Percentiles rank a stretch among this genome's conserved stretches.
These are phyloP conservation scores for Parotocinclus haroldoi DNA, from an alignment of 2,797 vertebrate species.

Conservation along the genomic window DNA sequence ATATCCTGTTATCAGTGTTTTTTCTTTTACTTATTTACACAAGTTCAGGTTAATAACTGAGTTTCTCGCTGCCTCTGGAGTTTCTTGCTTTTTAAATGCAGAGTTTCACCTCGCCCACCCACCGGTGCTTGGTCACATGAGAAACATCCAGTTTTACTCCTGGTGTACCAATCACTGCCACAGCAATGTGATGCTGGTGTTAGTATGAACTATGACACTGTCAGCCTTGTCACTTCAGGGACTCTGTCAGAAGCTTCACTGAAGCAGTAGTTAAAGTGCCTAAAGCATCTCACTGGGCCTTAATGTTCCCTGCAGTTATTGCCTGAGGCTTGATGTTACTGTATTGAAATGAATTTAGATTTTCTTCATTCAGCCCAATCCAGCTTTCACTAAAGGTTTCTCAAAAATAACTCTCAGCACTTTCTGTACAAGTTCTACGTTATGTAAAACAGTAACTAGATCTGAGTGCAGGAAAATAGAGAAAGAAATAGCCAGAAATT, in stretches of 20 bases:
- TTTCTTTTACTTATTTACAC: not conserved
- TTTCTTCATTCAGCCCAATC: too few relatives aligned
- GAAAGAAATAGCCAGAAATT: too few relatives aligned
- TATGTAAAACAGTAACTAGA: too few relatives aligned
- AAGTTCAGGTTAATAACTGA: conserved; percentile 41
- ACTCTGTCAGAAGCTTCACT: not conserved
- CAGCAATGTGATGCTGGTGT: conserved; percentile 9
- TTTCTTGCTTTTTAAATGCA: conserved; percentile 60
- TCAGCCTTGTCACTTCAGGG: not conserved
- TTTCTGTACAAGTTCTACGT: too few relatives aligned
- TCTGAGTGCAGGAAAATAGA: too few relatives aligned
- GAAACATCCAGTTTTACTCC: conserved; percentile 3
- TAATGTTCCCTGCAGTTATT: not conserved
- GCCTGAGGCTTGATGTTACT: not conserved
- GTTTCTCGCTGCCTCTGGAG: conserved; percentile 37
- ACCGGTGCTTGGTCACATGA: conserved; percentile 1
- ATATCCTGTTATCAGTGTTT: conserved; percentile 12
- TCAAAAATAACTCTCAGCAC: too few relatives aligned
- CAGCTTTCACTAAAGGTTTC: too few relatives aligned
- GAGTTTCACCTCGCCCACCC: conserved; percentile 32
- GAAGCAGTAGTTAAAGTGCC: not conserved
- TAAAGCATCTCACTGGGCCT: not conserved
- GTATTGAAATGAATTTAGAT: too few relatives aligned
- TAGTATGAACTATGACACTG: conserved; percentile 6
- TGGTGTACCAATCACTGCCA: conserved; percentile 13